These are phyloP conservation scores for Mesodorylaimus sp. DNA, from an alignment of 2,888 invertebrate genomes.

Conservation along the genomic window DNA sequence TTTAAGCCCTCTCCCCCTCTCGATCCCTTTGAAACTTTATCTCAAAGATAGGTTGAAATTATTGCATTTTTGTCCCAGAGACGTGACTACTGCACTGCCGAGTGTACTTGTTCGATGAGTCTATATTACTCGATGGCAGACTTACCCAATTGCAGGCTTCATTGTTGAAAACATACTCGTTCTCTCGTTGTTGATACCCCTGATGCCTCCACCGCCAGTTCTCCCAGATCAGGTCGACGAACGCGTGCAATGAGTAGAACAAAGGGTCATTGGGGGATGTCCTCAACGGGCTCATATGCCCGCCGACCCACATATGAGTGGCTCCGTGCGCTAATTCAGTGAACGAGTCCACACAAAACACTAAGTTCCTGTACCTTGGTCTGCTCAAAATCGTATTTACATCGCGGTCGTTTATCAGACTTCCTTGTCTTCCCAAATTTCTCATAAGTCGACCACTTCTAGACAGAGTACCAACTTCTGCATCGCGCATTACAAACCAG, in stretches of 20 bases:
- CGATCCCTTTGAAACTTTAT: too few relatives aligned
- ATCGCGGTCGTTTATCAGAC: not conserved
- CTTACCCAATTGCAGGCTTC: conserved; percentile 8
- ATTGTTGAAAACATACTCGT: conserved; percentile 7
- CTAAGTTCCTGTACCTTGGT: not conserved
- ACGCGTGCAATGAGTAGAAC: conserved; percentile 31
- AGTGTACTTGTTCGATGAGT: too few relatives aligned
- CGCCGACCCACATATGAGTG: conserved; percentile 27
- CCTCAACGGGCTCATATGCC: conserved; percentile 25
- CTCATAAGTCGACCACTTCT: too few relatives aligned
- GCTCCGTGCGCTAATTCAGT: conserved; percentile 21
- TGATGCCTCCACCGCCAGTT: conserved; percentile 20
- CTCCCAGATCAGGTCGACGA: conserved; percentile 31
- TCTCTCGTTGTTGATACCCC: conserved; percentile 7
- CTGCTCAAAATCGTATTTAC: not conserved
- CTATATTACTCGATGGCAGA: too few relatives aligned
- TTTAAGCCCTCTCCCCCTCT: too few relatives aligned
- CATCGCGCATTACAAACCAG: conserved; percentile 23
- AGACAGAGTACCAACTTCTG: not conserved
- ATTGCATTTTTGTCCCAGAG: too few relatives aligned
- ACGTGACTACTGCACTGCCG: too few relatives aligned
- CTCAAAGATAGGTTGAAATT: too few relatives aligned
- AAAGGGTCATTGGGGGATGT: conserved; percentile 30
- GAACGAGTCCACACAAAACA: conserved; percentile 15
- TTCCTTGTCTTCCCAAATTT: not conserved